A percentile compares a stretch with the other conserved stretches of the same genome.
Evolutionary conservation across 2,113 vertebrate species (phyloP).

Genomic region (Falcunculus frontatus): DNA sequence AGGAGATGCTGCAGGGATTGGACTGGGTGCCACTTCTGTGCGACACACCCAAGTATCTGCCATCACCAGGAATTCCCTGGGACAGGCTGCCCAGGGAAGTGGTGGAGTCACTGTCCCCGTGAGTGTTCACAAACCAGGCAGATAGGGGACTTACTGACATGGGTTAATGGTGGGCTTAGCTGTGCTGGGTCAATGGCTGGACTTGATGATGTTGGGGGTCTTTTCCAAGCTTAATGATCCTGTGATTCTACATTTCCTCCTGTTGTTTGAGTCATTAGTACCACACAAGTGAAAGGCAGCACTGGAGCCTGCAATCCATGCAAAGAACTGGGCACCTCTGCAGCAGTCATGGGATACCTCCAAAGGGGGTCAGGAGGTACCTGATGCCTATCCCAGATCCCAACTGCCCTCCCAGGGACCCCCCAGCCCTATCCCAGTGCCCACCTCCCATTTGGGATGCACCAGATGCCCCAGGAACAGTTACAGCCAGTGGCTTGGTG

Average conservation of each 20-base stretch:
- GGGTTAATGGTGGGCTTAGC: background rate
- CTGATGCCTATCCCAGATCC: background rate
- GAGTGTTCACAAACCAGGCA: no score
- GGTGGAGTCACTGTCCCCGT: background rate
- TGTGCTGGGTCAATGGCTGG: background rate
- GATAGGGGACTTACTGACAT: background rate
- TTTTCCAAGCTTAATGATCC: background rate
- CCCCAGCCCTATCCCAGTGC: background rate
- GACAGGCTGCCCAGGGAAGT: background rate
- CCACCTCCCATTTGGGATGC: background rate
- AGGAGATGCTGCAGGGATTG: background rate
- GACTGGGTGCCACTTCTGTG: background rate
- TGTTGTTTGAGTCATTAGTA: fast-evolving
- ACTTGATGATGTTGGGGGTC: background rate
- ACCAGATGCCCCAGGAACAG: fast-evolving
- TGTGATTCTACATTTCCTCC: background rate
- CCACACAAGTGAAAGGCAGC: background rate
- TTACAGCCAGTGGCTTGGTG: fast-evolving
- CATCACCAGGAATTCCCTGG: background rate
- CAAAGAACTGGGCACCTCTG: background rate
- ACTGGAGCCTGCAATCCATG: background rate
- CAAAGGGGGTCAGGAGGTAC: background rate
- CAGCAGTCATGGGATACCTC: fast-evolving
- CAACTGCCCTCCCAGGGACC: background rate
- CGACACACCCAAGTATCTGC: fast-evolving